Evolutionary conservation across 2,113 vertebrate species (phyloP).

Genomic region (Lates calcarifer): DNA sequence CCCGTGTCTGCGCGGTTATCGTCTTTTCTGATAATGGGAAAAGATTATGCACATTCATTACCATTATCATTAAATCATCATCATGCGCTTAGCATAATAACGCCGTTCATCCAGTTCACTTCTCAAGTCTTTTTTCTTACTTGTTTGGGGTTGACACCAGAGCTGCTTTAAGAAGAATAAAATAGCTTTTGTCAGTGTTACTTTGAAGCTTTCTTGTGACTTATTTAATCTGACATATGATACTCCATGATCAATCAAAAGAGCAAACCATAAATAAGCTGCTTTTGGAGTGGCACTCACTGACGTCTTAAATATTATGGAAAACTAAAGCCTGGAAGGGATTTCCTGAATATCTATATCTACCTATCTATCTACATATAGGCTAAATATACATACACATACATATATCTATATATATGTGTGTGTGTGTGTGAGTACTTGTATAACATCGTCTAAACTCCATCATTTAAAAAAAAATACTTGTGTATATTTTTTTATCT

Average conservation of each 20-base stretch:
- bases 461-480: too few relatives aligned
- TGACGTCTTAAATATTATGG: conserved; percentile 8
- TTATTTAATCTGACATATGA: conserved; percentile 23
- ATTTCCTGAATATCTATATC: neutral
- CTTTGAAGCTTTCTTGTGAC: conserved; percentile 39
- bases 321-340: too few relatives aligned
- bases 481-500: neutral
- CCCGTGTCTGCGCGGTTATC: conserved; percentile 46
- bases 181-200: conserved; percentile 20
- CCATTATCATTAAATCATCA: conserved; percentile 78
- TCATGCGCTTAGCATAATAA: conserved; percentile 69
- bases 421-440: too few relatives aligned
- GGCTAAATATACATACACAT: too few relatives aligned
- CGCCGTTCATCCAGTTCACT: conserved; percentile 44
- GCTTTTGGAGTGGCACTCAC: conserved; percentile 12
- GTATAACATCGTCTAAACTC: too few relatives aligned
- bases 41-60: conserved; percentile 82
- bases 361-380: too few relatives aligned
- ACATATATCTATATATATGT: neutral
- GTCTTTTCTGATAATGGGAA: conserved; percentile 73
- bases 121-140: conserved; percentile 28
- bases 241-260: conserved; percentile 8
- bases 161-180: conserved; percentile 2
- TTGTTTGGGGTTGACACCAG: conserved; percentile 15
- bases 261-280: conserved; percentile 15